phyloP scores from a whole-genome alignment of 2,113 vertebrate species.

The Chauna torquata region DNA sequence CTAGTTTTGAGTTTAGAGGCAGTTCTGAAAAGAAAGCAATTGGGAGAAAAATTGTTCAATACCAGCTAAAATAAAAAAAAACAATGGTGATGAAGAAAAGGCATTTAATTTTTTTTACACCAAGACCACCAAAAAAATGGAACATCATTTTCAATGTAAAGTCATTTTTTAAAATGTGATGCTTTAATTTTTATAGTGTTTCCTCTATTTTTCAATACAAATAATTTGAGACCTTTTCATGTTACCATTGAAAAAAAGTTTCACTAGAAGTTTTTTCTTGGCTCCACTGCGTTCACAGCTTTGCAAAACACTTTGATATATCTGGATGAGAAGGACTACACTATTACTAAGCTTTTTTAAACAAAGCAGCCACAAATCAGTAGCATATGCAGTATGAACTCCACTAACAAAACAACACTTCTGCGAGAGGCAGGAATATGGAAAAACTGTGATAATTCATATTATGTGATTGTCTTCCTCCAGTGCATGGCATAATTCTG shows the following conservation, averaged over 20 bases:
- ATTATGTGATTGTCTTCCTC: conserved; percentile 40
- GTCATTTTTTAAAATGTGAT: background rate
- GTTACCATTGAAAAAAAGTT: background rate
- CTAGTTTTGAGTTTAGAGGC: background rate
- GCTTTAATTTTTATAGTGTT: background rate
- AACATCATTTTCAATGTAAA: background rate
- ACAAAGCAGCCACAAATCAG: conserved; percentile 1
- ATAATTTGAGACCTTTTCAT: background rate
- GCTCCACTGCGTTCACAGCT: background rate
- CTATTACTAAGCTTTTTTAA: conserved; percentile 8
- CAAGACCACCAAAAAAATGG: background rate
- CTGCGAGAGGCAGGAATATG: background rate
- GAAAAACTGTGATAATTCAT: background rate
- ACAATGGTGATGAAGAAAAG: background rate
- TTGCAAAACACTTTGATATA: background rate
- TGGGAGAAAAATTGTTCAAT: background rate
- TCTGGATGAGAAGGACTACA: background rate
- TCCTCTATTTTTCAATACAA: background rate
- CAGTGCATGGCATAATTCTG: conserved; percentile 22
- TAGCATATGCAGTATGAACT: background rate
- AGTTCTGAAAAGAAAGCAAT: background rate
- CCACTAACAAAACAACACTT: background rate
- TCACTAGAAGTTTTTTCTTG: background rate
- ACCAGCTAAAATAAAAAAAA: background rate
- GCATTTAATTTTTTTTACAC: background rate